Evolutionary conservation across 1,140 invertebrate genomes (phyloP), one percentile per base, ranked within the genome.

Genomic region (Drosophila willistoni): DNA sequence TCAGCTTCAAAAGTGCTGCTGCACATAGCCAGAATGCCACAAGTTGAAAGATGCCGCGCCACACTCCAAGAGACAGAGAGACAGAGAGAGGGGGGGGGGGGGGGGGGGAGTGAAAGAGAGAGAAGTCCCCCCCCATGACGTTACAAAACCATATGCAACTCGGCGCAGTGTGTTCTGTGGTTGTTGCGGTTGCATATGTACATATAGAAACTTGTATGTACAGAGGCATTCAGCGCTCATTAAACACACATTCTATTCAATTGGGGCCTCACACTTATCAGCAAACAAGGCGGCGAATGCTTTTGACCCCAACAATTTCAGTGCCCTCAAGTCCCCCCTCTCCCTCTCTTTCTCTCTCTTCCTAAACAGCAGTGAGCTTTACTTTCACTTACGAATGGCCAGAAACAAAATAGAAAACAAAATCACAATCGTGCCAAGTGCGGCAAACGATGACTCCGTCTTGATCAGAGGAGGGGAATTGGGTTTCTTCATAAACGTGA

Each of bases 341-440:
- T n/a, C 36, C 36, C 36, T n/a, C n/a, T n/a, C n/a, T n/a, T n/a
- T n/a, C 12, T 13, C 36, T 29, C 29, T 29, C 36, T 44, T 47
- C 41, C 54, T 56, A 36, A 81, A 62, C 74, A 71, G 33, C 70
- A 34, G 9, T 77, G 66, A 77, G 65, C 41, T 59, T 41, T 77
- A 89, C 84, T 89, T 89, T 89, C 84, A 89, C 84, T 89, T 73
- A 64, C 84, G 84, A 81, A 89, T 76, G 61, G 55, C 17, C 67
- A 51, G 85, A 89, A 89, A 67, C 84, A 89, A 89, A 89, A 89
- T 89, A 84, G 84, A 89, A 89, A 84, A 73, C 77, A 73, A 64
- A 83, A 77, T 72, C 71, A 64, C 60, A 83, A 77, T 74, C 77
- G 68, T 79, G 66, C 17, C 22, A 68, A 70, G 56, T 59, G 69